A percentile compares a stretch with the other conserved stretches of the same genome.
phyloP scores from a whole-genome alignment of 2,797 vertebrate species.

The Macroramphosus scolopax region DNA sequence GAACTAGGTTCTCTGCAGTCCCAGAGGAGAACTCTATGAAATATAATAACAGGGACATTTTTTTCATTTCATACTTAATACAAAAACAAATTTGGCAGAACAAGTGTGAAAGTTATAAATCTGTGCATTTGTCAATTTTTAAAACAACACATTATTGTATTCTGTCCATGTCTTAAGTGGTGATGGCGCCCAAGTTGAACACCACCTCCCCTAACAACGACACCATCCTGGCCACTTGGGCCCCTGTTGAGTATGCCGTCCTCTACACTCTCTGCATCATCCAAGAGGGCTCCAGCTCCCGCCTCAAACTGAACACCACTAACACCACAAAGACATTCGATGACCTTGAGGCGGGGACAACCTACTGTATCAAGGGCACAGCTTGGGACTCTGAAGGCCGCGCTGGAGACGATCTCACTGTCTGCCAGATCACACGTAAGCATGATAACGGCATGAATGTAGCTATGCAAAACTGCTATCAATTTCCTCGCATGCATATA shows the following conservation, averaged over 20 bases:
- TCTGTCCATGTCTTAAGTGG: slow-evolving; percentile 68
- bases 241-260: slow-evolving; percentile 76
- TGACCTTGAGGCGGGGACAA: slow-evolving; percentile 80
- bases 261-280: slow-evolving; percentile 84
- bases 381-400: slow-evolving; percentile 83
- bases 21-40: slow-evolving; percentile 53
- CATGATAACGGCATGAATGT: background rate
- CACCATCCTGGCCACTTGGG: slow-evolving; percentile 83
- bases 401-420: slow-evolving; percentile 82
- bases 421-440: slow-evolving; percentile 91
- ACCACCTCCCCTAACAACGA: slow-evolving; percentile 74
- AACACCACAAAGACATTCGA: slow-evolving; percentile 72
- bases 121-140: background rate
- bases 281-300: slow-evolving; percentile 76
- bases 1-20: slow-evolving; percentile 72
- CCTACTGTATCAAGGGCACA: slow-evolving; percentile 84
- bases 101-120: background rate
- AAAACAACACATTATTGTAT: background rate
- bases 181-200: slow-evolving; percentile 78
- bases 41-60: slow-evolving; percentile 51
- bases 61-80: slow-evolving; percentile 42
- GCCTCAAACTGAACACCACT: slow-evolving; percentile 82
- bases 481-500: no score
- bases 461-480: background rate
- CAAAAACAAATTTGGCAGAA: slow-evolving; percentile 3